Evolutionary conservation across 2,797 vertebrate species (phyloP).

Genomic region (Adelosebastes latens): DNA sequence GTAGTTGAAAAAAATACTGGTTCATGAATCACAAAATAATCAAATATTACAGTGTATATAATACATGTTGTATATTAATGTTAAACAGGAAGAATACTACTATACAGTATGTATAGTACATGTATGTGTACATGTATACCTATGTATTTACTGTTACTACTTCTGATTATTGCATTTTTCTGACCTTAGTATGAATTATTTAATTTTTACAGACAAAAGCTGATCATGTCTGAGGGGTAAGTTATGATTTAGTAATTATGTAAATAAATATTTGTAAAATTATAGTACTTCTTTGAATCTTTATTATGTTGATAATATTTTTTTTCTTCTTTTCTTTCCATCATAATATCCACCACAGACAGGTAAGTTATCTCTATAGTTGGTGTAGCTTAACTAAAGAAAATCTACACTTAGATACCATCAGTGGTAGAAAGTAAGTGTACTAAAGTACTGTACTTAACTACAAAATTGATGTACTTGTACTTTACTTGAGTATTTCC

Average conservation of each 20-base stretch:
- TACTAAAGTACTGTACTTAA: not conserved
- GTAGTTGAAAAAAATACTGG: not conserved
- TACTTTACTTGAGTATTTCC: too few relatives aligned
- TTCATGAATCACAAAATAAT: not conserved
- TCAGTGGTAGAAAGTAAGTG: not conserved
- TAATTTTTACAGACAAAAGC: constrained; percentile 35
- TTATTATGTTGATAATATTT: constrained; percentile 1
- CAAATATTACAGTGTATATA: not conserved
- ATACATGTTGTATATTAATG: not conserved
- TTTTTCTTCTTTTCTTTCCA: not conserved
- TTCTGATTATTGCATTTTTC: not conserved
- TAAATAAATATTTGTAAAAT: constrained; percentile 7
- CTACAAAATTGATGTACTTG: too few relatives aligned
- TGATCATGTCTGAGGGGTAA: constrained; percentile 80
- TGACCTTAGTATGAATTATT: not conserved
- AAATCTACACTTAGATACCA: not conserved
- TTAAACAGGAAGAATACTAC: not conserved
- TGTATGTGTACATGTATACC: not conserved
- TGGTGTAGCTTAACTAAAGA: not conserved
- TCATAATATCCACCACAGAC: constrained; percentile 48
- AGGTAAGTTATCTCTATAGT: constrained; percentile 49
- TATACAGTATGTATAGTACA: not conserved
- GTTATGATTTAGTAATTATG: constrained; percentile 18
- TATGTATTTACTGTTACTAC: not conserved
- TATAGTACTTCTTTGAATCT: not conserved